Conservation (phyloP, 2,113 vertebrate genomes). For the Eidolon helvum region DNA sequence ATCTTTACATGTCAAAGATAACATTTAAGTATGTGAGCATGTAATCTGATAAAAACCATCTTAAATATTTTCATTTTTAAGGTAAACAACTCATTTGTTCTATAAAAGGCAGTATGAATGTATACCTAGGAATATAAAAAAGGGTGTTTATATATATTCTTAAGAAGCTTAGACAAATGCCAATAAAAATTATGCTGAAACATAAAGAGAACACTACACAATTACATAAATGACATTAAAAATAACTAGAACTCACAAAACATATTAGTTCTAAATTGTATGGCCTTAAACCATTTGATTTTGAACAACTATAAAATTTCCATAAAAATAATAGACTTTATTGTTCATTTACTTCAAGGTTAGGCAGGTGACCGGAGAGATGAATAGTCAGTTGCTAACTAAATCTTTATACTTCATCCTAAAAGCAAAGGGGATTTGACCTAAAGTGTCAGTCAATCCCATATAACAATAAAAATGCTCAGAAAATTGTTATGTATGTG, state of each 20-base stretch:
- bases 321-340: conserved; percentile 86
- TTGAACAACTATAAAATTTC: conserved; percentile 69
- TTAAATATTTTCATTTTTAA: conserved; percentile 25
- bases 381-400: conserved; percentile 84
- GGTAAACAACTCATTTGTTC: not conserved
- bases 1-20: not conserved
- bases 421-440: conserved; percentile 78
- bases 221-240: not conserved
- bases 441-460: conserved; percentile 76
- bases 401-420: conserved; percentile 89
- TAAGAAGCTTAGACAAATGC: not conserved
- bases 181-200: not conserved
- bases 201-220: not conserved
- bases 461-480: conserved; percentile 72
- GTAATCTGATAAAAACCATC: conserved; percentile 10
- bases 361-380: conserved; percentile 91
- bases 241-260: conserved; percentile 10
- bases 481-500: conserved; percentile 56
- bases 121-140: not conserved
- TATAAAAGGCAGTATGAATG: not conserved
- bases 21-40: not conserved
- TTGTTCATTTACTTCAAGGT: conserved; percentile 94
- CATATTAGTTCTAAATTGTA: not conserved
- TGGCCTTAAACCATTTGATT: conserved; percentile 13
- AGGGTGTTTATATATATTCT: not conserved